Evolutionary conservation across 2,113 vertebrate species (phyloP), one percentile per base, ranked within the genome.

Genomic region (Nibea coibor): DNA sequence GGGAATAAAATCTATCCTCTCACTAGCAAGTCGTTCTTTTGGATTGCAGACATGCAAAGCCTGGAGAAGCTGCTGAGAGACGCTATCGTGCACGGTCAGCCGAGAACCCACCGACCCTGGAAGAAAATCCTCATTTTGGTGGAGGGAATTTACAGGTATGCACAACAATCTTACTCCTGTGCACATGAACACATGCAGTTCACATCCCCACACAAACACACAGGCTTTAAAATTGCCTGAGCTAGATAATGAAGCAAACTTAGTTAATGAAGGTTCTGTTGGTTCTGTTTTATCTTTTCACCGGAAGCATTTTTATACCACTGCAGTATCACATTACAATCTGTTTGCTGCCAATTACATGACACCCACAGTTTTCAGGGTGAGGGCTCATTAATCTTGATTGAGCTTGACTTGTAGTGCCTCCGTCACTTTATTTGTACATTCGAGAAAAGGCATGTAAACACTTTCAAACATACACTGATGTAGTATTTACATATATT

Each of bases 101-200:
- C 97, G 68, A 95, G 97, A 86, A 99, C 97, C 4, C 97, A 97
- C 91, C 95, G 98, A 61, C 97, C 98, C 58, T 99, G 98, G 98
- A 99, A 98, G 94, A 99, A 99, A 92, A 99, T 99, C 80, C 97
- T 99, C 62, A 99, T 99, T 24, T 88, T 99, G 53, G 98, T 99
- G 76, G 98, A 99, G 93, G 98, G 97, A 69, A 97, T 99, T 83
- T 99, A 97, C 95, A 99, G 98, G 98, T 99, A 96, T 20, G 43
- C 39, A 24, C 24, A 10, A 28, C 28, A 3, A 14, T 26, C 61
- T 42, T 19, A 8, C 26, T 63, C 20, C 50, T 10, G 24, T 20
- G 19, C 69, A 42, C 39, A 56, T 10, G 31, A 7, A 12, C 43
- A 43, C 43, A 1, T 14, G 24, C 28, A 14, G 11, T 12, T 11